Percentiles rank a stretch among this genome's conserved stretches.
Conservation (phyloP, 2,888 invertebrate genomes). For the Pristionchus entomophagus region DNA sequence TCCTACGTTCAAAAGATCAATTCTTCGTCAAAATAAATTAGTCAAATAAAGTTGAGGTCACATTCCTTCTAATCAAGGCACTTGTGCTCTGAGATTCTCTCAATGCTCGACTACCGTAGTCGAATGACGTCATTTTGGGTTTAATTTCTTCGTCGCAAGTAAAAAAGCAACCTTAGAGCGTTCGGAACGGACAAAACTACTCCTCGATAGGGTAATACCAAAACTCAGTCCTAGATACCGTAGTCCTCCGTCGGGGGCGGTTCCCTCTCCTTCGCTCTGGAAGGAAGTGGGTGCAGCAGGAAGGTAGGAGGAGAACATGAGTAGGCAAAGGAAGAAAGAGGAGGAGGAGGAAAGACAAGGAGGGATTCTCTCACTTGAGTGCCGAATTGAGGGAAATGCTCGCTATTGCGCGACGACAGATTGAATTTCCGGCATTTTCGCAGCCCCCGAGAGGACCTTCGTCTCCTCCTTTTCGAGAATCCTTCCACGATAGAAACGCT, state of each 20-base stretch:
- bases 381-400: neutral
- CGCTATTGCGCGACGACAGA: conserved; percentile 7
- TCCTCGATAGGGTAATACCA: too few relatives aligned
- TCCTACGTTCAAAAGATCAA: neutral
- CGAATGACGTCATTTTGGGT: too few relatives aligned
- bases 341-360: conserved; percentile 20
- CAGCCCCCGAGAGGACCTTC: neutral
- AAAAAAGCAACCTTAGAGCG: too few relatives aligned
- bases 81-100: too few relatives aligned
- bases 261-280: neutral
- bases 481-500: too few relatives aligned
- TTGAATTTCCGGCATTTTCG: conserved; percentile 27
- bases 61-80: too few relatives aligned
- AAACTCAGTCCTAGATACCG: neutral
- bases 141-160: too few relatives aligned
- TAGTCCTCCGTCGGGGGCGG: neutral
- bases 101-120: too few relatives aligned
- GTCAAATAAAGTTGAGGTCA: too few relatives aligned
- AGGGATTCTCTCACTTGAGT: conserved; percentile 3
- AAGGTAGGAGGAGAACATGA: neutral
- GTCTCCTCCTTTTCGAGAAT: conserved; percentile 11
- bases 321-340: neutral
- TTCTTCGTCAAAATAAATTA: too few relatives aligned
- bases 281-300: neutral
- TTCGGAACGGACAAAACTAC: too few relatives aligned